Conservation (phyloP, 2,113 vertebrate species). For the human region GRCh38 chrX:31415501-31416000, state of each 20-base stretch:
- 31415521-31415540: not conserved
- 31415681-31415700: not conserved
- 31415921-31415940: not conserved
- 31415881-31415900: not conserved
- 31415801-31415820: not conserved
- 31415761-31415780: not conserved
- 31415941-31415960: conserved; percentile 4
- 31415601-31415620: not conserved
- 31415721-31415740: not conserved
- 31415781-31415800: not conserved
- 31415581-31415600: not conserved
- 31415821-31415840: not conserved
- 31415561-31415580: not conserved
- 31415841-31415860: not conserved
- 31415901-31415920: not conserved
- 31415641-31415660: not conserved
- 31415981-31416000: not conserved
- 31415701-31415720: not conserved
- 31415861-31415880: not conserved
- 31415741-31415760: not conserved
- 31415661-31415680: not conserved
- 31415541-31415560: not conserved
- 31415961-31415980: not conserved
- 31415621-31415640: not conserved
- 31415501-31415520: not conserved